These are phyloP conservation scores for Acanthosoma haemorrhoidale DNA, from an alignment of 2,888 invertebrate genomes.

Conservation along the genomic window DNA sequence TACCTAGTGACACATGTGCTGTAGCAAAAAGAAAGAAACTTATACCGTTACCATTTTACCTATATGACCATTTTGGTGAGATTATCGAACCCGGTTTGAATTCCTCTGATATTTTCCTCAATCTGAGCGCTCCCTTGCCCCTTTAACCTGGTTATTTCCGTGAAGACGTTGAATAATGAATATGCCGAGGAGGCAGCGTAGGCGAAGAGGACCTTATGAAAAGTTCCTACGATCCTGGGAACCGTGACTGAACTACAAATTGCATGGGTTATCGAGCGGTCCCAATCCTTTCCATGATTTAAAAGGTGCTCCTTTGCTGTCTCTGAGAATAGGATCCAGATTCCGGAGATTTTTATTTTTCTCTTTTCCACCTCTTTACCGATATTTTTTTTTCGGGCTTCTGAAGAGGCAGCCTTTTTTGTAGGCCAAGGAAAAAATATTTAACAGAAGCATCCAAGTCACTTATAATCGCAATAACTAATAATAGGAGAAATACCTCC, in stretches of 20 bases:
- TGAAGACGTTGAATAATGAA: constrained; percentile 5
- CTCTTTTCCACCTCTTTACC: not conserved
- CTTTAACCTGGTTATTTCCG: constrained; percentile 5
- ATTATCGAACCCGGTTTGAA: not conserved
- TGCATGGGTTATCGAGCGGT: not conserved
- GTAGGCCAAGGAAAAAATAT: not conserved
- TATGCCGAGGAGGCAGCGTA: constrained; percentile 7
- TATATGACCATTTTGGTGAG: too few species aligned
- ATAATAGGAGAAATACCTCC: too few species aligned
- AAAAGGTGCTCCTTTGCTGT: constrained; percentile 12
- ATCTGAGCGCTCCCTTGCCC: not conserved
- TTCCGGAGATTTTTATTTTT: not conserved
- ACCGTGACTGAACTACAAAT: constrained; percentile 12
- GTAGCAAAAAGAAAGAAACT: too few species aligned
- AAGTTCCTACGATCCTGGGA: not conserved
- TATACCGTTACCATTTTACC: too few species aligned
- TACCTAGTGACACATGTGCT: too few species aligned
- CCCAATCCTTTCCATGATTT: constrained; percentile 11
- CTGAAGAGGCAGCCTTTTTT: not conserved
- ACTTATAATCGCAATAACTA: too few species aligned
- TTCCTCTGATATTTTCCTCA: not conserved
- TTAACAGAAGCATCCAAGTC: too few species aligned
- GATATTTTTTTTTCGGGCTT: not conserved
- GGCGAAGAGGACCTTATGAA: constrained; percentile 3
- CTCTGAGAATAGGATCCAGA: constrained; percentile 5